These are phyloP conservation scores for Sepioteuthis lessoniana DNA, from an alignment of 2,888 invertebrate species.

Conservation along the genomic window DNA sequence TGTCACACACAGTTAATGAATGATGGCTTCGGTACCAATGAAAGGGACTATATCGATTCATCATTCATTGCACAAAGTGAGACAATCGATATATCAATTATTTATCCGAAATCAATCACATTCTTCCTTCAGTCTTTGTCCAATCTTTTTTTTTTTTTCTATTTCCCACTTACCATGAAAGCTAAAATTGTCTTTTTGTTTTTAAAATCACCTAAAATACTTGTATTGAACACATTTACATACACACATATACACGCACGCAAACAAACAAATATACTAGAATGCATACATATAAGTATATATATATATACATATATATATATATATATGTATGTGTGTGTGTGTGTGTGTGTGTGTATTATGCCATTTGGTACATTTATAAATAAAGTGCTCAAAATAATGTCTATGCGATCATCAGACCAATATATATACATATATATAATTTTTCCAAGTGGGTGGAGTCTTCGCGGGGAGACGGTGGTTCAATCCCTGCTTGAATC, in stretches of 20 bases:
- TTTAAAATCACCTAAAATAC: not conserved
- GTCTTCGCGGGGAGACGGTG: too few species aligned
- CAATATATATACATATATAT: too few species aligned
- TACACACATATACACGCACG: not conserved
- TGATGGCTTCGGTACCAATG: not conserved
- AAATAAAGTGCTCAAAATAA: too few species aligned
- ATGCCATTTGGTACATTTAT: too few species aligned
- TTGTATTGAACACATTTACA: not conserved
- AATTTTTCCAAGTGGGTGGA: too few species aligned
- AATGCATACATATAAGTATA: fast-evolving
- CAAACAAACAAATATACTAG: fast-evolving
- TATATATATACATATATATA: not conserved
- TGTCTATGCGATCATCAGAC: too few species aligned
- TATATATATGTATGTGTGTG: too few species aligned
- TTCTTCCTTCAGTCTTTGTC: not conserved
- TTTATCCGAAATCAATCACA: not conserved
- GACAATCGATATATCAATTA: slow-evolving; percentile 10
- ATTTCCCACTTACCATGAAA: not conserved
- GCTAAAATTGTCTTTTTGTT: not conserved
- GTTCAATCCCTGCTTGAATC: too few species aligned
- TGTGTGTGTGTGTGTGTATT: too few species aligned
- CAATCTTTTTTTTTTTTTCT: not conserved
- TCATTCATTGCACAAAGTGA: not conserved
- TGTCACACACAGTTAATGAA: not conserved
- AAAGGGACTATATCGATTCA: not conserved